Evolutionary conservation across 2,888 invertebrate genomes (phyloP).

Genomic region (Alitta virens): DNA sequence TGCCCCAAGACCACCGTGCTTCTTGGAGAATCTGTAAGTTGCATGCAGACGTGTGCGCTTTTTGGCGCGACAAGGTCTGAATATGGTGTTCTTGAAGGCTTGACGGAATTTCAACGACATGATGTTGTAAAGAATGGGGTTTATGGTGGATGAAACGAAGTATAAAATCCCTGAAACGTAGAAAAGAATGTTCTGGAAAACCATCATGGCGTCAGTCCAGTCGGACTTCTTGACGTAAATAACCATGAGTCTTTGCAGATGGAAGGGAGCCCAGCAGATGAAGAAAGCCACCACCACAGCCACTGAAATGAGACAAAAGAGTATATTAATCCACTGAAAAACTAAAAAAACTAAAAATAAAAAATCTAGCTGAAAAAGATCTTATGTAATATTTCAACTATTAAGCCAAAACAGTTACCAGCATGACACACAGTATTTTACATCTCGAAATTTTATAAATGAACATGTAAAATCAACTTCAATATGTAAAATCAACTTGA

Average conservation of each 20-base stretch:
- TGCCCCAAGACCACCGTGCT: background rate
- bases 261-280: constrained; percentile 54
- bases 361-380: no score
- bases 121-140: constrained; percentile 88
- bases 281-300: constrained; percentile 54
- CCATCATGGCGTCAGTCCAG: constrained; percentile 40
- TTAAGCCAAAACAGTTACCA: no score
- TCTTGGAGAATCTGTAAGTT: constrained; percentile 7
- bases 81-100: constrained; percentile 74
- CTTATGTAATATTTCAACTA: no score
- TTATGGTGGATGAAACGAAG: constrained; percentile 88
- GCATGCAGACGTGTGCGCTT: background rate
- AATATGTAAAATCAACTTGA: no score
- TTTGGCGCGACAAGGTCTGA: constrained; percentile 21
- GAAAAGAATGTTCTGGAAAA: constrained; percentile 73
- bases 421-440: no score
- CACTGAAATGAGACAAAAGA: constrained; percentile 38
- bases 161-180: constrained; percentile 86
- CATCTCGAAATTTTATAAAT: no score
- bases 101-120: constrained; percentile 92
- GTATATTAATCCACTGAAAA: no score
- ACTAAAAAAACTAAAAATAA: no score
- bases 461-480: no score
- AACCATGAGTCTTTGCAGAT: constrained; percentile 63
- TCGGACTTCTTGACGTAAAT: constrained; percentile 62